These are phyloP conservation scores for Altica lythri DNA, from an alignment of 2,888 invertebrate genomes.

Conservation along the genomic window DNA sequence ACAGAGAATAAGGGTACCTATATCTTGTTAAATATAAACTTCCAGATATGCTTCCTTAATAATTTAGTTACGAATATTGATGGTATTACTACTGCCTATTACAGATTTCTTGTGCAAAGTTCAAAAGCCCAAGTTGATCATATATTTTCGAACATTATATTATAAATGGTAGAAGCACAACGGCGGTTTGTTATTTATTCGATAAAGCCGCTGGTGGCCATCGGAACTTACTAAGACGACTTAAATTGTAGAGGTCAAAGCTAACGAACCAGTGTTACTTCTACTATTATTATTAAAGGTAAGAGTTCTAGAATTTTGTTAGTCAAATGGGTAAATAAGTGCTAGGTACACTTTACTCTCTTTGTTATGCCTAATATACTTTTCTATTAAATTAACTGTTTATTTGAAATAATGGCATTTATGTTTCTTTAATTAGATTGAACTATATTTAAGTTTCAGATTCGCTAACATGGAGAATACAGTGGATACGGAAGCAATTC, in stretches of 20 bases:
- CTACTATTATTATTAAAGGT: constrained; percentile 3
- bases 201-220: constrained; percentile 28
- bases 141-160: constrained; percentile 27
- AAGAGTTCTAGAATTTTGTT: constrained; percentile 5
- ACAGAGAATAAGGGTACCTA: too few species aligned
- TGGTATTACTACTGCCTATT: neutral
- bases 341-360: neutral
- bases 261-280: constrained; percentile 17
- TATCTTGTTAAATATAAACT: too few species aligned
- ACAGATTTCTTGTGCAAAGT: constrained; percentile 15
- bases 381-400: constrained; percentile 7
- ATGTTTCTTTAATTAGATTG: too few species aligned
- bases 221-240: constrained; percentile 26
- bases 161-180: constrained; percentile 19
- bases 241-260: constrained; percentile 30
- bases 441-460: too few species aligned
- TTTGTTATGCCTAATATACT: constrained; percentile 8
- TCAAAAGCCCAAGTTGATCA: constrained; percentile 23
- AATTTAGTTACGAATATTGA: too few species aligned
- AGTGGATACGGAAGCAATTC: too few species aligned
- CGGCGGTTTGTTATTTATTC: constrained; percentile 29
- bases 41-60: constrained; percentile 3
- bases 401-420: too few species aligned
- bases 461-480: too few species aligned
- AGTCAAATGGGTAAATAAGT: constrained; percentile 20